Base-by-base conservation (phyloP, 2,113 vertebrate species). In the Glaucidium brasilianum region DNA sequence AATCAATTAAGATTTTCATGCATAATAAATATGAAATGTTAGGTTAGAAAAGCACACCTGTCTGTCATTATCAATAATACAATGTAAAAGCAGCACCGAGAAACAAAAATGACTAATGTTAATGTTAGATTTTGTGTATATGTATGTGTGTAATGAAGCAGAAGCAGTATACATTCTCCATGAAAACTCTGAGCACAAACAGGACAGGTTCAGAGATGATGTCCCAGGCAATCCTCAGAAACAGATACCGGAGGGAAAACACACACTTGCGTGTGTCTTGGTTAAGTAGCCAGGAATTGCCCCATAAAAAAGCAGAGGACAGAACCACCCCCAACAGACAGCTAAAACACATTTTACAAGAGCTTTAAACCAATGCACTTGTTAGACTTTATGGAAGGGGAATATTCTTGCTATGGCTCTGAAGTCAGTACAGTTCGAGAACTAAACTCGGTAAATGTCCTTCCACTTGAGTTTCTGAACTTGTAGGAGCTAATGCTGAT, bases 261-360 rank as follows among this genome's bases (percentile, higher is more conserved):
- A 67, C 53, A 67, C 43, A 9, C 45, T 91, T 29, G 25, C 50
- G 66, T 85, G 66, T 85, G 77, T 39, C 60, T 67, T 47, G 59
- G 64, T 52, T 89, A 84, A 90, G 69, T 39, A 92, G 64, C 11
- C 35, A 75, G 56, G 34, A 94, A 94, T 75, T 94, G 83, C 60
- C 56, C 78, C 39, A 64, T 91, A 92, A 96, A 96, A 96, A 93
- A 45, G 74, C 4, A 79, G 82, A 90, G 62, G 74, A 94, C 71
- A 93, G 58, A 96, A 95, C 53, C 21, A 5, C 52, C 71, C 84
- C 85, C 29, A 11, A 49, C 66, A 96, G 92, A 92, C 32, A 89
- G 20, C 72, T 92, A 90, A 95, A 94, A 62, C 37, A 68, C 45
- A 34, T 91, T 96, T 97, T 96, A 96, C 47, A 92, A 83, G 84